Evolutionary conservation across 1,140 invertebrate genomes (phyloP).

Genomic region (Dendroctonus valens): DNA sequence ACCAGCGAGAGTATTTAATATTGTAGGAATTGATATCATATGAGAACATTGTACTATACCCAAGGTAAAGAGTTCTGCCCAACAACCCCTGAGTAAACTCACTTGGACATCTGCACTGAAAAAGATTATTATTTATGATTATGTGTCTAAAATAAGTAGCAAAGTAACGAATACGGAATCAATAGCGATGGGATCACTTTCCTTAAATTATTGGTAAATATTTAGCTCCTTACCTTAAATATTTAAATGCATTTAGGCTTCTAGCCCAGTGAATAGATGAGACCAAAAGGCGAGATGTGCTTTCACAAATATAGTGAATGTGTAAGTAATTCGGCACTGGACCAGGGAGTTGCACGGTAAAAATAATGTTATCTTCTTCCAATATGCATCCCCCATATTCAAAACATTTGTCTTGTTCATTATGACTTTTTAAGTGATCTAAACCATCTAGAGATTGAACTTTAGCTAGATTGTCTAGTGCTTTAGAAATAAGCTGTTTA

Average conservation of each 20-base stretch:
- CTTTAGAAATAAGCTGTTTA: conserved; percentile 68
- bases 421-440: conserved; percentile 35
- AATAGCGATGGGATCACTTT: no score
- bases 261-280: conserved; percentile 86
- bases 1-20: conserved; percentile 78
- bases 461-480: conserved; percentile 73
- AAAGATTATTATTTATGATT: conserved; percentile 31
- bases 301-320: conserved; percentile 90
- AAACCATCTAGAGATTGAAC: conserved; percentile 49
- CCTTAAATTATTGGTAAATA: no score
- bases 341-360: conserved; percentile 79
- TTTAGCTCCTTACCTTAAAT: conserved; percentile 60
- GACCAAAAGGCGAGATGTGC: conserved; percentile 84
- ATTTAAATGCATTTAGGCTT: conserved; percentile 79
- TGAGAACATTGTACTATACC: conserved; percentile 87
- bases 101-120: conserved; percentile 82
- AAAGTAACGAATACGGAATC: no score
- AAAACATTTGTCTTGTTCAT: conserved; percentile 45
- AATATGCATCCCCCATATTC: conserved; percentile 62
- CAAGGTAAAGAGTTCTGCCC: conserved; percentile 91
- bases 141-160: no score
- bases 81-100: conserved; percentile 78
- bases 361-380: conserved; percentile 67
- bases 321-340: conserved; percentile 80
- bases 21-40: conserved; percentile 75